phyloP scores from a whole-genome alignment of 2,797 vertebrate genomes.

The Sciurus vulgaris region DNA sequence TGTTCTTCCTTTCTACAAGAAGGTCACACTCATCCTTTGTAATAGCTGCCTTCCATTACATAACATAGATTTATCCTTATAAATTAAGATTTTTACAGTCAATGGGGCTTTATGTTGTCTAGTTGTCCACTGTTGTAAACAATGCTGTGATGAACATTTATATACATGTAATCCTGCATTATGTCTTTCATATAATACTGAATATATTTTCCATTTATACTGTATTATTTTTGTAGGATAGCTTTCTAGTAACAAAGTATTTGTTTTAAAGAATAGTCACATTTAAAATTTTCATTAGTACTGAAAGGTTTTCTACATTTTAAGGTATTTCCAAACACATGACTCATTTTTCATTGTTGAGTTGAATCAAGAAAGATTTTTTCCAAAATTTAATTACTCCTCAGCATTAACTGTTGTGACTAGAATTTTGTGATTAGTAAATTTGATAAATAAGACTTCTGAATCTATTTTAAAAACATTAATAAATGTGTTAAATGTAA shows the following conservation, averaged over 20 bases:
- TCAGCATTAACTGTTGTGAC: neutral
- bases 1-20: neutral
- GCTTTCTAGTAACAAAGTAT: neutral
- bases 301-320: neutral
- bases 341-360: neutral
- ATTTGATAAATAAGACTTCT: neutral
- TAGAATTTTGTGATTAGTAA: neutral
- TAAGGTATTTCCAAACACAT: neutral
- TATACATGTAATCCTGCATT: neutral
- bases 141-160: neutral
- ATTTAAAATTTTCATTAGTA: neutral
- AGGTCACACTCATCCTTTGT: neutral
- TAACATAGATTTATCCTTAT: neutral
- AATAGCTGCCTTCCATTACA: neutral
- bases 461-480: neutral
- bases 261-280: neutral
- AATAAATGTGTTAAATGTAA: neutral
- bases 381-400: constrained; percentile 4
- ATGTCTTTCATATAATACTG: neutral
- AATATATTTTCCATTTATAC: neutral
- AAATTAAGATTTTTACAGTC: neutral
- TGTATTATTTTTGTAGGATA: neutral
- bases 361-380: neutral
- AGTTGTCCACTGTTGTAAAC: neutral
- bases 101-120: neutral